A percentile compares a stretch with the other conserved stretches of the same genome.
phyloP scores from a whole-genome alignment of 2,888 invertebrate species.

The Nudaria mundana region DNA sequence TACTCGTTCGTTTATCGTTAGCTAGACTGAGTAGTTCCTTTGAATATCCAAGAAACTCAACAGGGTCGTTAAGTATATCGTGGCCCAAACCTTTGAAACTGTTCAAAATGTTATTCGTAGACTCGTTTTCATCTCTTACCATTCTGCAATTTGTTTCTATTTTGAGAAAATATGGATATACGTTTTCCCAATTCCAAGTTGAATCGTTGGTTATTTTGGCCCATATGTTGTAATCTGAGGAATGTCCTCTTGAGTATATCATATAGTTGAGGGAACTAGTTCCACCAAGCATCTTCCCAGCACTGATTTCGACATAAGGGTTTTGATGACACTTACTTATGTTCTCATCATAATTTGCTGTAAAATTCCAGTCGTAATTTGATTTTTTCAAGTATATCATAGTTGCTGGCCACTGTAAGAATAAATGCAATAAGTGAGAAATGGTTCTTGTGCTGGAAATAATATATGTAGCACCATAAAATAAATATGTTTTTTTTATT shows the following conservation, averaged over 20 bases:
- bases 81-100: slow-evolving; percentile 66
- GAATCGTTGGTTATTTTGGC: slow-evolving; percentile 16
- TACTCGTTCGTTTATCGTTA: slow-evolving; percentile 64
- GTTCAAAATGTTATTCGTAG: slow-evolving; percentile 36
- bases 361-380: slow-evolving; percentile 37
- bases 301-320: slow-evolving; percentile 24
- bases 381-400: slow-evolving; percentile 23
- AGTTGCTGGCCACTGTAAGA: too few species aligned
- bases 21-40: slow-evolving; percentile 64
- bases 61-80: slow-evolving; percentile 28
- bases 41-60: slow-evolving; percentile 50
- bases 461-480: too few species aligned
- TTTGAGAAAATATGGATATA: slow-evolving; percentile 44
- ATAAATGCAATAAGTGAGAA: too few species aligned
- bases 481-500: too few species aligned
- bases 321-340: slow-evolving; percentile 18
- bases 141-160: slow-evolving; percentile 45
- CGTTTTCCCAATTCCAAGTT: slow-evolving; percentile 37
- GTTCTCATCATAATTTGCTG: slow-evolving; percentile 29
- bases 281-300: slow-evolving; percentile 48
- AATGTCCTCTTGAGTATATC: slow-evolving; percentile 33
- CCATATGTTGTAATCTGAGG: slow-evolving; percentile 41
- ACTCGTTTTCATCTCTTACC: slow-evolving; percentile 33
- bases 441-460: too few species aligned
- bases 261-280: slow-evolving; percentile 38